phyloP scores from a whole-genome alignment of 2,888 invertebrate species.

The Dasypolia templi region DNA sequence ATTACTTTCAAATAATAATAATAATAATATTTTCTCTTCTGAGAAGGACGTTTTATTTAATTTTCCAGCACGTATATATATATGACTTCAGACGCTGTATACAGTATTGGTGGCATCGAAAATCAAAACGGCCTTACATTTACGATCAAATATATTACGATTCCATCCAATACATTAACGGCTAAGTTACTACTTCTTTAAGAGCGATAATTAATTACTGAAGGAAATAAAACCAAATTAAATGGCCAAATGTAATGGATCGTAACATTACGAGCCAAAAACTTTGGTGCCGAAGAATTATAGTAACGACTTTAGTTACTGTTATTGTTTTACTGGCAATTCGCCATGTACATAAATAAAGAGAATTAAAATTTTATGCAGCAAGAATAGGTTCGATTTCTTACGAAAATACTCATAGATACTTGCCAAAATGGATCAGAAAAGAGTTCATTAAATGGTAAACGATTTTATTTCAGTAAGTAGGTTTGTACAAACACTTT shows the following conservation, averaged over 20 bases:
- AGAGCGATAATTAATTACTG: constrained; percentile 55
- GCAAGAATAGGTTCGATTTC: constrained; percentile 2
- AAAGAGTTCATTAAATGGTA: background rate
- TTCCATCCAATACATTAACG: constrained; percentile 46
- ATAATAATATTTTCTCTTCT: too few species aligned
- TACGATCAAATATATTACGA: constrained; percentile 36
- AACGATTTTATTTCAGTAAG: too few species aligned
- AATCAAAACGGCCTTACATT: constrained; percentile 16
- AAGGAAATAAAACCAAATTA: constrained; percentile 55
- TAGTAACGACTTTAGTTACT: constrained; percentile 30
- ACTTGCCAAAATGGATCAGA: background rate
- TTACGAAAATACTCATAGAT: background rate
- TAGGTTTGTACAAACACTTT: too few species aligned
- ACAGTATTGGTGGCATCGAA: background rate
- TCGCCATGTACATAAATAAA: constrained; percentile 32
- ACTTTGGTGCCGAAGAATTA: constrained; percentile 45
- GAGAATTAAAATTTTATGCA: constrained; percentile 9
- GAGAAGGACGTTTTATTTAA: background rate
- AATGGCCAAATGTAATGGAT: constrained; percentile 49
- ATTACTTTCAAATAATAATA: too few species aligned
- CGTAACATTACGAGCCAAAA: constrained; percentile 51
- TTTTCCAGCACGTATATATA: background rate
- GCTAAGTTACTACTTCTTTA: constrained; percentile 47
- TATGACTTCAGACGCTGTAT: background rate
- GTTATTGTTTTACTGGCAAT: constrained; percentile 48